Base-by-base conservation (phyloP, 2,888 invertebrate species). In the Clusia tigrina region DNA sequence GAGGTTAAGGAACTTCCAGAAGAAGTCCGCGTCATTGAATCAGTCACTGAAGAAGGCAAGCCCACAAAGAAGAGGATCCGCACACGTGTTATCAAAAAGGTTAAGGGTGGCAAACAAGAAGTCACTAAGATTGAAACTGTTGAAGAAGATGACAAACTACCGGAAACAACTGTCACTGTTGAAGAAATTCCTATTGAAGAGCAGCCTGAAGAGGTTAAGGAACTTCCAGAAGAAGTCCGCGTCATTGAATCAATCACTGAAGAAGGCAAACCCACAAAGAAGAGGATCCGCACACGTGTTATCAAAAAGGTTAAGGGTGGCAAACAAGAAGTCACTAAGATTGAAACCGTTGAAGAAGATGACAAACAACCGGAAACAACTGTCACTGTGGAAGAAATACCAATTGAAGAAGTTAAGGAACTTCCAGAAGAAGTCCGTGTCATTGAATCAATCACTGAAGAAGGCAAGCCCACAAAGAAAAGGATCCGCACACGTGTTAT, bases 301-400 rank as follows among this genome's bases (percentile, higher is more conserved):
- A 64, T 64, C 55, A 64, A 64, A n/a, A 64, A 61, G 55, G 37
- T 61, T 18, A 64, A 61, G 42, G 64, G 58, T 24, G 61, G n/a
- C 52, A 64, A 60, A 51, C 64, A 64, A 55, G 64, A 64, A 64
- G 61, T 64, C 42, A 64, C 64, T 6, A 64, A 64, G 58, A 64
- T 64, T 17, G 64, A 64, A 42, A 64, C 64, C 2, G 60, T 64
- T 12, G 64, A 64, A 42, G 64, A 61, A 58, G 64, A 64, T 42
- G 64, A 58, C 42, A 60, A 61, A 32, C 54, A 58, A 17, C 61
- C 64, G 12, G 61, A 64, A 58, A 64, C 58, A 1, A 64, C 60
- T 48, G 55, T 64, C 5, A 64, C 64, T 6, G 64, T 64, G n/a
- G 64, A 64, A 55, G 64, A 64, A 22, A 64, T 55, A 20, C 61